Evolutionary conservation across 2,888 invertebrate genomes (phyloP).

Genomic region (Proisotoma minuta): DNA sequence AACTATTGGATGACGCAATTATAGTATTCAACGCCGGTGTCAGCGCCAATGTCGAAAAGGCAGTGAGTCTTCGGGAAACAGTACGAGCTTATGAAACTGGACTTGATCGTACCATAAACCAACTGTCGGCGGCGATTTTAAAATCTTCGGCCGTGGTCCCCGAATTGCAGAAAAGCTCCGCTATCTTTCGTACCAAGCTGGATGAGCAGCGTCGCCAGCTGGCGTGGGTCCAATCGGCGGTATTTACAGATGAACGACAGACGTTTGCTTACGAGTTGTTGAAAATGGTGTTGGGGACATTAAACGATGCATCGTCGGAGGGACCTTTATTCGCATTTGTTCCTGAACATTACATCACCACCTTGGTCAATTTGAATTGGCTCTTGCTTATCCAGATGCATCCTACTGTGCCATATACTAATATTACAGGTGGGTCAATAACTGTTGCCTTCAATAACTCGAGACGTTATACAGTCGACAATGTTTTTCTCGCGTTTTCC

Average conservation of each 20-base stretch:
- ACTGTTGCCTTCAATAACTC: no score
- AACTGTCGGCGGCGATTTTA: constrained; percentile 46
- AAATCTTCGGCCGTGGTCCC: constrained; percentile 26
- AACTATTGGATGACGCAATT: constrained; percentile 63
- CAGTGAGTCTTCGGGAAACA: constrained; percentile 54
- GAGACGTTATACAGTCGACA: no score
- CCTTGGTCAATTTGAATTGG: constrained; percentile 62
- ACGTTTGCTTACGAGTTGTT: constrained; percentile 61
- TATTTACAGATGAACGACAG: constrained; percentile 63
- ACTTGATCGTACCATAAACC: constrained; percentile 57
- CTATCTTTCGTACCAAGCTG: constrained; percentile 60
- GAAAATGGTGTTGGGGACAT: constrained; percentile 58
- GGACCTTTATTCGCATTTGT: constrained; percentile 66
- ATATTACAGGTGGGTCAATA: constrained; percentile 57
- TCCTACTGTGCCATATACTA: constrained; percentile 59
- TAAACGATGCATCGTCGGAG: constrained; percentile 53
- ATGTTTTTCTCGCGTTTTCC: no score
- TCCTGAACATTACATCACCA: constrained; percentile 68
- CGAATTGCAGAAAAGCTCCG: constrained; percentile 59
- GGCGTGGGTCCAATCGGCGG: constrained; percentile 64
- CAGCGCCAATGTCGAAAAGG: constrained; percentile 58
- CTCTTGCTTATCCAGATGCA: constrained; percentile 63
- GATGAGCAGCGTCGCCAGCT: constrained; percentile 62
- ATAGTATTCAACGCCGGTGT: constrained; percentile 65
- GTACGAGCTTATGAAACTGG: constrained; percentile 63